Evolutionary conservation across 2,797 vertebrate species (phyloP).

Genomic region (Myioborus melanocephalus): DNA sequence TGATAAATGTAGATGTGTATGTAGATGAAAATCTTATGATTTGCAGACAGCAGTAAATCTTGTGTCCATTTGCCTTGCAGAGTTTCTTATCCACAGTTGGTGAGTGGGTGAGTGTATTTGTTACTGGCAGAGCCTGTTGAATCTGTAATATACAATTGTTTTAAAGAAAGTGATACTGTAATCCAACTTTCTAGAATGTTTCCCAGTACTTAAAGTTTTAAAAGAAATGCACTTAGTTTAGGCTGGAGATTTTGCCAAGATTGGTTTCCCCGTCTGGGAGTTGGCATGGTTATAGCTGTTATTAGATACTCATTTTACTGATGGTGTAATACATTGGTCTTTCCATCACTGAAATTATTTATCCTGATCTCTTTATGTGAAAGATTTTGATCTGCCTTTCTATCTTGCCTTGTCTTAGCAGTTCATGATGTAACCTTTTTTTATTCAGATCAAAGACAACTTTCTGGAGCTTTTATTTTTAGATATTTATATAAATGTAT

Average conservation of each 20-base stretch:
- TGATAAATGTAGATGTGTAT: not conserved
- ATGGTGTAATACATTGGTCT: not conserved
- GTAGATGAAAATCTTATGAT: slow-evolving; percentile 6
- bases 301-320: not conserved
- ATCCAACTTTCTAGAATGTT: slow-evolving; percentile 30
- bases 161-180: slow-evolving; percentile 14
- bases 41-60: slow-evolving; percentile 36
- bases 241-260: not conserved
- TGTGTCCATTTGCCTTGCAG: slow-evolving; percentile 48
- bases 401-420: not conserved
- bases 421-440: not conserved
- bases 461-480: not conserved
- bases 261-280: not conserved
- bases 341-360: not conserved
- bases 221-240: not conserved
- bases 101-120: slow-evolving; percentile 59
- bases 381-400: slow-evolving; percentile 16
- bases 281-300: not conserved
- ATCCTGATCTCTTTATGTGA: not conserved
- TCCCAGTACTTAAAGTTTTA: not conserved
- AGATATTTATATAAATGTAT: not conserved
- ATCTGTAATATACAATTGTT: slow-evolving; percentile 36
- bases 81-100: slow-evolving; percentile 48
- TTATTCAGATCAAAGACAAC: not conserved
- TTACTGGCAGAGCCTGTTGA: slow-evolving; percentile 43